These are phyloP conservation scores for Lacanobia oleracea DNA, from an alignment of 2,888 invertebrate species.

Conservation along the genomic window DNA sequence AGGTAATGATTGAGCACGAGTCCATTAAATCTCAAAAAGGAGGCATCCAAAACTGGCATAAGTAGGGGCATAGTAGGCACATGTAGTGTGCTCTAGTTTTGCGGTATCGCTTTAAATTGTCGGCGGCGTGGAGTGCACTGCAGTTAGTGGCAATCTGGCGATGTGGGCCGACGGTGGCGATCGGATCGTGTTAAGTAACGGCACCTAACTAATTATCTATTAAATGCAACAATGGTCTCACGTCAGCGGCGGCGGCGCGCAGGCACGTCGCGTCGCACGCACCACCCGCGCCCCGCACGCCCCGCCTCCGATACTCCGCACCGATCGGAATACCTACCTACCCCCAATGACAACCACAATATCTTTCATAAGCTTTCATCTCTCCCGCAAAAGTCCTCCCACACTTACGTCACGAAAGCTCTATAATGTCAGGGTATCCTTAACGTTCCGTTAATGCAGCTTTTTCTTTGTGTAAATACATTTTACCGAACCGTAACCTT, in stretches of 20 bases:
- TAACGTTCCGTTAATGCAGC: not conserved
- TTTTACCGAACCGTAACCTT: not conserved
- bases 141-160: constrained; percentile 74
- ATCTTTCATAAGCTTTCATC: constrained; percentile 11
- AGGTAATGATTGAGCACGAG: not conserved
- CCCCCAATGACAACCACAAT: constrained; percentile 17
- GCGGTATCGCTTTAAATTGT: constrained; percentile 70
- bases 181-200: constrained; percentile 86
- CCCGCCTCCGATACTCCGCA: not conserved
- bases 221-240: constrained; percentile 88
- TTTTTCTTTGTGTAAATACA: not conserved
- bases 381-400: not conserved
- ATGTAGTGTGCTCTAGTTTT: constrained; percentile 73
- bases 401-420: constrained; percentile 1
- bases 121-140: constrained; percentile 69
- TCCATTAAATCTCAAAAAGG: constrained; percentile 7
- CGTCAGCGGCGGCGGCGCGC: constrained; percentile 76
- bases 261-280: constrained; percentile 77
- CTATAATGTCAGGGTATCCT: not conserved
- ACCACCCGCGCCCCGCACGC: constrained; percentile 62
- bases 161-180: constrained; percentile 80
- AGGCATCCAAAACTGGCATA: constrained; percentile 29
- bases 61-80: constrained; percentile 52
- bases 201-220: constrained; percentile 89
- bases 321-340: constrained; percentile 15